Evolutionary conservation across 2,888 invertebrate species (phyloP), one percentile per base, ranked within the genome.

Genomic region (Drosophila mettleri): DNA sequence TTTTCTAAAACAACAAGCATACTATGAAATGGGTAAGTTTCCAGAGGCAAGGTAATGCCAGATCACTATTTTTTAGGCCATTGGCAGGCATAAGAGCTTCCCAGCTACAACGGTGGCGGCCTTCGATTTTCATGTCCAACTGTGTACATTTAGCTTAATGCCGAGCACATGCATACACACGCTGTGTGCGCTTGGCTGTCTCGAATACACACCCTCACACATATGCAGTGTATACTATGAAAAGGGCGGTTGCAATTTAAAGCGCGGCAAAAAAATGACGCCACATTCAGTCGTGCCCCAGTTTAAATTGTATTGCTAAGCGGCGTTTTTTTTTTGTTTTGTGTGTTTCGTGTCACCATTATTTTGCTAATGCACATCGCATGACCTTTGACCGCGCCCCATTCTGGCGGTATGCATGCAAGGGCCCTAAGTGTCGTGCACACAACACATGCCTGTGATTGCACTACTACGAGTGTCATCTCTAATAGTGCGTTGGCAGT

Each of bases 21-120:
- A 78, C 58, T 53, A 81, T 81, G 80, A 81, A 81, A 81, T 81
- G 80, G 80, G 80, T 81, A 84, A 81, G 80, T 78, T 60, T 53
- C 31, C 34, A 55, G 9, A 45, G 18, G 54, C 55, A 53, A 52
- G 31, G 5, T 18, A 58, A 39, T 27, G 20, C 33, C 39, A 31
- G 24, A 22, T 20, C 18, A 18, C 16, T 22, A 36, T 34, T 34
- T 43, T 46, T 51, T 36, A 41, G 33, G 36, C 45, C 38, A 51
- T 36, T 34, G 33, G 46, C 27, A 20, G 41, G 46, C 51, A 10
- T 36, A 38, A 39, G 31, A 59, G 57, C 41, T 49, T 39, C 31
- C 36, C 29, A 36, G n/a, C 5, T 63, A 31, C 12, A 36, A 29
- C 46, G 66, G 46, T 65, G 58, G 38, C 33, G 66, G 74, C 75